Evolutionary conservation across 2,113 vertebrate species (phyloP).

Genomic region (Paralichthys olivaceus): DNA sequence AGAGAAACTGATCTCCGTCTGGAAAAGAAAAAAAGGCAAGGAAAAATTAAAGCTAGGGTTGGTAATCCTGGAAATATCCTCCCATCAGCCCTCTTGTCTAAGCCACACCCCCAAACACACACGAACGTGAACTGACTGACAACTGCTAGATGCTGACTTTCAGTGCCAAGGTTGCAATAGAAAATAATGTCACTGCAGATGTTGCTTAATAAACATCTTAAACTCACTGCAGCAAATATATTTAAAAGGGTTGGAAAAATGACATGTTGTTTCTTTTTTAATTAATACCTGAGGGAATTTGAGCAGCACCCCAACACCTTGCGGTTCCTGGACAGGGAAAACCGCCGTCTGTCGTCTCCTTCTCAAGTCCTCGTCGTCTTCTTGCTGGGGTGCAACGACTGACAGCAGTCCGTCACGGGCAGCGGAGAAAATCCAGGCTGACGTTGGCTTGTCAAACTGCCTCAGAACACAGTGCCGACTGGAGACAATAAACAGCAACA

Average conservation of each 20-base stretch:
- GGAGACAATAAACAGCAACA: slow-evolving; percentile 56
- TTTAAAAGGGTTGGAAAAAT: not conserved
- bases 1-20: slow-evolving; percentile 87
- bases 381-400: slow-evolving; percentile 20
- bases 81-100: too few species aligned
- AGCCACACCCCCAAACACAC: too few species aligned
- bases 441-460: slow-evolving; percentile 79
- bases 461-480: slow-evolving; percentile 87
- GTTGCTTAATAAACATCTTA: too few species aligned
- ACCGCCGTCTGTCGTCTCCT: slow-evolving; percentile 57
- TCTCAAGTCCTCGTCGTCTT: slow-evolving; percentile 60
- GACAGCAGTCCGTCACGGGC: slow-evolving; percentile 67
- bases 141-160: not conserved
- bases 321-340: slow-evolving; percentile 44
- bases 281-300: slow-evolving; percentile 86
- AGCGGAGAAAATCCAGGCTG: slow-evolving; percentile 82
- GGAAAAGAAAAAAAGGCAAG: slow-evolving; percentile 1
- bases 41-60: not conserved
- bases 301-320: slow-evolving; percentile 80
- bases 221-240: not conserved
- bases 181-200: slow-evolving; percentile 1
- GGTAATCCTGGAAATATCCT: not conserved
- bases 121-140: too few species aligned
- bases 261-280: not conserved
- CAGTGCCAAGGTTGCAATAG: not conserved